Conservation (phyloP, 1,140 invertebrate species). For the Euura lappo region DNA sequence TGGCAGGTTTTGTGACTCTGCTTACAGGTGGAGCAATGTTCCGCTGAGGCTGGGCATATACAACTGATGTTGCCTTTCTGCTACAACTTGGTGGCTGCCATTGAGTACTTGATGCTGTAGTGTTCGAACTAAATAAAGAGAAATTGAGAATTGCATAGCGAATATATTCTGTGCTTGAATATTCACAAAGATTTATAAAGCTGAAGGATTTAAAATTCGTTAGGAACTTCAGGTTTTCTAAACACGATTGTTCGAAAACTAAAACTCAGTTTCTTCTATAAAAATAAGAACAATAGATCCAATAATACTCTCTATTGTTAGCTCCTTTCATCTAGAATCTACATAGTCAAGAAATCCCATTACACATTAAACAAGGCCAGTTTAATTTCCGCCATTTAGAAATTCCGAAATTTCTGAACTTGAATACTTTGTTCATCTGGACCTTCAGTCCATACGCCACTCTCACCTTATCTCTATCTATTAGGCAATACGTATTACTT, state of each 20-base stretch:
- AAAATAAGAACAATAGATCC: not conserved
- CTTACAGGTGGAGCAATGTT: conserved; percentile 47
- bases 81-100: conserved; percentile 39
- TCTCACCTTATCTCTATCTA: too few species aligned
- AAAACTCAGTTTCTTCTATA: not conserved
- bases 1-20: conserved; percentile 36
- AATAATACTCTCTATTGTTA: too few species aligned
- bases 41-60: conserved; percentile 51
- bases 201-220: too few species aligned
- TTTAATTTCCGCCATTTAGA: too few species aligned
- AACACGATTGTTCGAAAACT: not conserved
- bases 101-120: conserved; percentile 47
- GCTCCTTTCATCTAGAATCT: too few species aligned
- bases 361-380: too few species aligned
- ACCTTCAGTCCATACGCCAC: too few species aligned
- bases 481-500: too few species aligned
- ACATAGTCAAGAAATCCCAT: too few species aligned
- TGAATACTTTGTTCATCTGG: too few species aligned
- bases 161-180: not conserved
- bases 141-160: conserved; percentile 14
- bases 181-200: not conserved
- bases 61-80: conserved; percentile 46
- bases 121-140: conserved; percentile 36
- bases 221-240: too few species aligned
- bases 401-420: too few species aligned